phyloP scores from a whole-genome alignment of 2,113 vertebrate genomes.

The Scatophagus argus region DNA sequence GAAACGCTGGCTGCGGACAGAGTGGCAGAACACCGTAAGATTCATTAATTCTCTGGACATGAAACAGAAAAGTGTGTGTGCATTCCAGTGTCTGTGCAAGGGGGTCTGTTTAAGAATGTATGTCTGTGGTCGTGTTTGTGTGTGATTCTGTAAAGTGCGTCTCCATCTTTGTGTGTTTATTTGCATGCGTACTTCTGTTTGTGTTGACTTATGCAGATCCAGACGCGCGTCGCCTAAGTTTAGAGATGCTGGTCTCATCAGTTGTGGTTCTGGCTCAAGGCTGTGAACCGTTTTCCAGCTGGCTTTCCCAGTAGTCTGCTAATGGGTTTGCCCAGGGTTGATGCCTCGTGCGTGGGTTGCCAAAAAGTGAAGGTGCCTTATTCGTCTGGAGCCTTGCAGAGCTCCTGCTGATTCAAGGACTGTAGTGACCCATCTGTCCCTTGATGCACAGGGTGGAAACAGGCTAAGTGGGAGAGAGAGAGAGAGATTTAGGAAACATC shows the following conservation, averaged over 20 bases:
- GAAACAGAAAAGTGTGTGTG: constrained; percentile 48
- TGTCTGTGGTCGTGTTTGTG: constrained; percentile 25
- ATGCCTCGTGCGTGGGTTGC: constrained; percentile 30
- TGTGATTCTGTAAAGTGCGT: constrained; percentile 17
- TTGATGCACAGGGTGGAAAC: background rate
- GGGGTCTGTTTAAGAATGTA: constrained; percentile 5
- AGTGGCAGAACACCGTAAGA: constrained; percentile 51
- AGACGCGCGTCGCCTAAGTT: constrained; percentile 58
- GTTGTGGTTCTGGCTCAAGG: constrained; percentile 56
- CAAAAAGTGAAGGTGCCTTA: constrained; percentile 47
- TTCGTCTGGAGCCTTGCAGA: constrained; percentile 31
- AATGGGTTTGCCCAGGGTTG: constrained; percentile 59
- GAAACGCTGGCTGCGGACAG: constrained; percentile 43
- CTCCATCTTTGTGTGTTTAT: constrained; percentile 29
- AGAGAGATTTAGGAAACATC: constrained; percentile 27
- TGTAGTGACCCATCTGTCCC: constrained; percentile 47
- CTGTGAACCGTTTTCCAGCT: constrained; percentile 46
- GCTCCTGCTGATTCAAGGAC: constrained; percentile 16
- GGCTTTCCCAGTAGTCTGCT: constrained; percentile 39
- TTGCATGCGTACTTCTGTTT: constrained; percentile 29
- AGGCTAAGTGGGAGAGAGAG: constrained; percentile 19
- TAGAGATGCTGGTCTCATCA: constrained; percentile 63
- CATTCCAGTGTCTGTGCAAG: constrained; percentile 41
- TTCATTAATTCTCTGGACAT: constrained; percentile 47
- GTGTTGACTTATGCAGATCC: constrained; percentile 69